Evolutionary conservation across 2,888 invertebrate genomes (phyloP), one percentile per base, ranked within the genome.

Genomic region (Drosophila differens): DNA sequence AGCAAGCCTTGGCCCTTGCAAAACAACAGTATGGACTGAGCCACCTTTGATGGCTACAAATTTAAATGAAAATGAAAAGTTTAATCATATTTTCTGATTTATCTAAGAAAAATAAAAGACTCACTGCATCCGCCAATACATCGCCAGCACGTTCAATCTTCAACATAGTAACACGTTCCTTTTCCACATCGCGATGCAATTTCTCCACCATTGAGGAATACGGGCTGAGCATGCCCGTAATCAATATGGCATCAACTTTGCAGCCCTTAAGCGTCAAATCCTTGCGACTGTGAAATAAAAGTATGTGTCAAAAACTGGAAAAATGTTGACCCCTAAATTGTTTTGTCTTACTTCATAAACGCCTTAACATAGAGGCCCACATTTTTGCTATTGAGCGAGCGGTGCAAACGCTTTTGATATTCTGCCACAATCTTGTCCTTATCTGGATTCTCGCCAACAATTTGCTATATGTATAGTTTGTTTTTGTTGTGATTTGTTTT

Each of bases 121-220:
- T 95, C 91, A 97, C 97, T 91, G 96, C 95, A 94, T 98, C 98
- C 76, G 96, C 95, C 72, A 98, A 94, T 9, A 97, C 97, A 94
- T 98, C 97, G n/a, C 97, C 97, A 57, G 96, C 97, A 73, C 96
- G 95, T 88, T 98, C 97, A 74, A 98, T 95, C 92, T 97, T 97
- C 64, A 98, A 94, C 76, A 98, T 95, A 74, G 97, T 97, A 61
- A 97, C 96, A 91, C 96, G 96, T 88, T 96, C 96, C 92, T 97
- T 97, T 92, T 97, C 97, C 92, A 97, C 94, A 85, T 96, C 96
- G 72, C 95, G 95, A 94, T 96, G 95, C 93, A 97, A 95, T 88
- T 96, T 96, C 93, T 97, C 96, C 57, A 97, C 97, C 72, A 97
- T 97, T 73, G 95, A 94, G 73, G 97, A 95, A 93, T 97, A 97